These are phyloP conservation scores for Dione vanillae DNA, from an alignment of 2,888 invertebrate genomes.

Conservation along the genomic window DNA sequence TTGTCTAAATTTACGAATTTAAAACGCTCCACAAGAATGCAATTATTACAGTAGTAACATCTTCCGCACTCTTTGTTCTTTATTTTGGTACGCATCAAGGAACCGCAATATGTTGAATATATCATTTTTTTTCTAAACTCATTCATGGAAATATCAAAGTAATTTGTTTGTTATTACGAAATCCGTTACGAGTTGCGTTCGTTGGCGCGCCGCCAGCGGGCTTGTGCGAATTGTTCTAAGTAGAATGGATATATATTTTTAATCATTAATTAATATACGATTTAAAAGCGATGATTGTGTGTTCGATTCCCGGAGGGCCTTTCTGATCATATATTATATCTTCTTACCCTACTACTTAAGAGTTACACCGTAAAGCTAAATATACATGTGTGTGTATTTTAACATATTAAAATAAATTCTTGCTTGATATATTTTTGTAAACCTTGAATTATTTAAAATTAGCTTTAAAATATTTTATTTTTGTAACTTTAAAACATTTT, in stretches of 20 bases:
- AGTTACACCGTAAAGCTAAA: too few species aligned
- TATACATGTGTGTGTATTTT: too few species aligned
- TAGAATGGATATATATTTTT: slow-evolving; percentile 2
- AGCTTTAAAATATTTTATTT: too few species aligned
- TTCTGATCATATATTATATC: too few species aligned
- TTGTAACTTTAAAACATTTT: too few species aligned
- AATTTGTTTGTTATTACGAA: slow-evolving; percentile 34
- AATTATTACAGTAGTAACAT: slow-evolving; percentile 3
- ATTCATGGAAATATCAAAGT: slow-evolving; percentile 38
- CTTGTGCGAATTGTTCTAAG: slow-evolving; percentile 12
- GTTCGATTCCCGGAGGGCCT: too few species aligned
- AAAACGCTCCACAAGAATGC: slow-evolving; percentile 9
- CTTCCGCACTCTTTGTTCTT: slow-evolving; percentile 8
- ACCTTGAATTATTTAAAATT: too few species aligned
- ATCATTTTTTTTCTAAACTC: slow-evolving; percentile 28
- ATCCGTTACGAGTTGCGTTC: slow-evolving; percentile 18
- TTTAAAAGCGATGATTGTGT: neutral
- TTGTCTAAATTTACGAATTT: neutral
- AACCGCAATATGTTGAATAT: slow-evolving; percentile 14
- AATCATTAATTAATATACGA: neutral
- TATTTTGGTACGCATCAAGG: slow-evolving; percentile 23
- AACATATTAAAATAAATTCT: too few species aligned
- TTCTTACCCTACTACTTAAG: too few species aligned
- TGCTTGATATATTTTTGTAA: too few species aligned
- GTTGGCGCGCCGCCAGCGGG: slow-evolving; percentile 29